A percentile compares a stretch with the other conserved stretches of the same genome.
Evolutionary conservation across 2,797 vertebrate genomes (phyloP).

Genomic region (Harpagifer antarcticus): DNA sequence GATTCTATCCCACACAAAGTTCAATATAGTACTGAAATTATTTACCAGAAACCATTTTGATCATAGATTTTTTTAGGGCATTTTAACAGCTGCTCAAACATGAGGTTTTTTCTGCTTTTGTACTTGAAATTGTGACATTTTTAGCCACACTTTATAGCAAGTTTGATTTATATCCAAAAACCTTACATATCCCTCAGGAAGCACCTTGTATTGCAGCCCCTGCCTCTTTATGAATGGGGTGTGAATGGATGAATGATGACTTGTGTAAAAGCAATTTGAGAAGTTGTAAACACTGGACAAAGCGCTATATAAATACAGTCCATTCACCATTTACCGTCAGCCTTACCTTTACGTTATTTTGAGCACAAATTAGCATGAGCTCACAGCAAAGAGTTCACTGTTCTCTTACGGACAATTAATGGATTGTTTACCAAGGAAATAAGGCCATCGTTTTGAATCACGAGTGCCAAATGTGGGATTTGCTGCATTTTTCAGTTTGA

Average conservation of each 20-base stretch:
- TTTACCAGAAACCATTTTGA: not conserved
- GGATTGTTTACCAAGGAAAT: conserved; percentile 9
- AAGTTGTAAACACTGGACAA: too few species aligned
- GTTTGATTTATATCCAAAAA: not conserved
- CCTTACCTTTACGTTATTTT: too few species aligned
- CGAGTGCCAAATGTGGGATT: not conserved
- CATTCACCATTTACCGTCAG: too few species aligned
- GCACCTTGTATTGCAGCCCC: too few species aligned
- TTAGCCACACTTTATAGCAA: not conserved
- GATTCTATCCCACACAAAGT: not conserved
- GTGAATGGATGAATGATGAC: too few species aligned
- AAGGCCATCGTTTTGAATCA: not conserved
- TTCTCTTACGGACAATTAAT: not conserved
- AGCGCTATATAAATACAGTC: too few species aligned
- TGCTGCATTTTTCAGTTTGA: not conserved
- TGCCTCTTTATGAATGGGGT: too few species aligned
- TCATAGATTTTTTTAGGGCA: not conserved
- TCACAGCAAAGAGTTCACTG: not conserved
- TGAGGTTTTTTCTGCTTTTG: conserved; percentile 1
- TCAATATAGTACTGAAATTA: conserved; percentile 3
- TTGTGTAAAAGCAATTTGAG: too few species aligned
- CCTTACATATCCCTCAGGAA: too few species aligned
- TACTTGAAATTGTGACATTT: too few species aligned
- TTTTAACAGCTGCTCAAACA: not conserved
- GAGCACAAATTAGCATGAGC: too few species aligned